Percentiles rank a stretch among this genome's conserved stretches.
phyloP scores from a whole-genome alignment of 2,113 vertebrate species.

The Pangasianodon gigas region DNA sequence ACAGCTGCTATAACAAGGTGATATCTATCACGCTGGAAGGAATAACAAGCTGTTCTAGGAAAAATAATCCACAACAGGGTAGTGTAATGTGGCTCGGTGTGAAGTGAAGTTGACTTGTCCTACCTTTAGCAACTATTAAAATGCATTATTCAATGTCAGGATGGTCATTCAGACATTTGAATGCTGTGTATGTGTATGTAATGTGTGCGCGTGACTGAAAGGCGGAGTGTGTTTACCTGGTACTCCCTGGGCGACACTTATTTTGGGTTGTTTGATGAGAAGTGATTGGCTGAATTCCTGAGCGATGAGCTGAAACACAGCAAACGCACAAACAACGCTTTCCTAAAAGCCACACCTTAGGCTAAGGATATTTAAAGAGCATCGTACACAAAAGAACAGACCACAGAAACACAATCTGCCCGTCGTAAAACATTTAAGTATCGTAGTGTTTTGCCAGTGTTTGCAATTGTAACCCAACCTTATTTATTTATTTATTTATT shows the following conservation, averaged over 20 bases:
- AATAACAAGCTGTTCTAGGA: not conserved
- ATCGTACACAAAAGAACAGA: not conserved
- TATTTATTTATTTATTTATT: not conserved
- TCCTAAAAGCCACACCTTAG: not conserved
- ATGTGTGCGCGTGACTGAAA: not conserved
- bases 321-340: not conserved
- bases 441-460: not conserved
- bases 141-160: not conserved
- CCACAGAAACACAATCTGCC: not conserved
- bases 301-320: slow-evolving; percentile 83
- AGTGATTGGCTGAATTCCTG: slow-evolving; percentile 88
- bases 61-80: not conserved
- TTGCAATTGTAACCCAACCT: not conserved
- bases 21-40: not conserved
- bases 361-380: not conserved
- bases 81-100: not conserved
- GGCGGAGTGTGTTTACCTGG: slow-evolving; percentile 75
- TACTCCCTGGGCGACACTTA: slow-evolving; percentile 67
- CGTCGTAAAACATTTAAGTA: not conserved
- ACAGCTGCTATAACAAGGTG: not conserved
- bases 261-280: slow-evolving; percentile 77
- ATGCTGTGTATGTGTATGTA: not conserved
- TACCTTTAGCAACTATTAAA: not conserved
- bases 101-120: not conserved
- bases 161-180: not conserved